These are phyloP conservation scores for Sinonovacula constricta DNA, from an alignment of 1,140 invertebrate species.

Conservation along the genomic window DNA sequence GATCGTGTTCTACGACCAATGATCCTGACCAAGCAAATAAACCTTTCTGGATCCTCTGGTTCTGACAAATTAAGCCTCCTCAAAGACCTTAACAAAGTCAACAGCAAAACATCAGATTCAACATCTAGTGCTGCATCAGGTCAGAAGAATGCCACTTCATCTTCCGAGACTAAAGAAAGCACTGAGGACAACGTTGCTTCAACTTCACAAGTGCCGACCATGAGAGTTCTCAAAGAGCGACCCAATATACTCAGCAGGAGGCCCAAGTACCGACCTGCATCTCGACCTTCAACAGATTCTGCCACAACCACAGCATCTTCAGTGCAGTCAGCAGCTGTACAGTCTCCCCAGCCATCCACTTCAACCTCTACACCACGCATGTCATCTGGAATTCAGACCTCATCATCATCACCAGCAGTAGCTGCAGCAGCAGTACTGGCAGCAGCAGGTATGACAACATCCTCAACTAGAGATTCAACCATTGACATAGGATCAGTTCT, in stretches of 20 bases:
- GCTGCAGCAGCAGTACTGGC: background rate
- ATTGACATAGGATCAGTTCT: too few species aligned
- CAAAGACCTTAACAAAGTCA: constrained; percentile 79
- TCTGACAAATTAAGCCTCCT: constrained; percentile 76
- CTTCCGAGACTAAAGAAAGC: background rate
- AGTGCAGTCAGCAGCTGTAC: constrained; percentile 9
- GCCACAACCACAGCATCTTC: constrained; percentile 44
- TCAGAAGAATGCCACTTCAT: background rate
- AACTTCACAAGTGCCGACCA: constrained; percentile 21
- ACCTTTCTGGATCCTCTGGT: constrained; percentile 70
- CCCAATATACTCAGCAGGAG: constrained; percentile 75
- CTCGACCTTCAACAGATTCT: constrained; percentile 34
- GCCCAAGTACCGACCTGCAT: constrained; percentile 81
- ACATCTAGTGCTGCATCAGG: too few species aligned
- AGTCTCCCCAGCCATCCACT: background rate
- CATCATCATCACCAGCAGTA: background rate
- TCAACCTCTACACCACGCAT: background rate
- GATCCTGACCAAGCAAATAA: constrained; percentile 79
- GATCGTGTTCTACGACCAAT: constrained; percentile 78
- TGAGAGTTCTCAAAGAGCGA: constrained; percentile 58
- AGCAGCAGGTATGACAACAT: background rate
- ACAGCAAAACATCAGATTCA: constrained; percentile 41
- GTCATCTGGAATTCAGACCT: background rate
- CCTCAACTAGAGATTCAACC: too few species aligned
- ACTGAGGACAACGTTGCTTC: constrained; percentile 11